Base-by-base conservation (phyloP, 35 echinoderm and acorn worm genomes). In the Apostichopus parvimensis region DNA sequence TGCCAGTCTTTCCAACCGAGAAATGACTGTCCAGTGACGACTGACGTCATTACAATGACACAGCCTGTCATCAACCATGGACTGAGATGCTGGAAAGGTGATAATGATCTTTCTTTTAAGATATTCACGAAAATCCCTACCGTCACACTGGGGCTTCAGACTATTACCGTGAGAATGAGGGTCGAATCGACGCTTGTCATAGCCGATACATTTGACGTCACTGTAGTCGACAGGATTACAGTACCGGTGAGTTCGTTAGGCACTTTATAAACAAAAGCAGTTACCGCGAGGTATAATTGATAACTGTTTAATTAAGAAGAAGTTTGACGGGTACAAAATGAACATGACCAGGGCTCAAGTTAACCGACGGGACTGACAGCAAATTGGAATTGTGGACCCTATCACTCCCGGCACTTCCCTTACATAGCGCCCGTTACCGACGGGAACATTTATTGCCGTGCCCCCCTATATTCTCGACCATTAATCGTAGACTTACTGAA, bases 1-100 rank as follows among this genome's bases (percentile, higher is more conserved):
- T 84, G 81, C 24, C 10, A 13, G 17, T 55, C 81, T 17, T 84
- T 84, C 81, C 9, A 58, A 22, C 81, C 54, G 81, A 84, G 56
- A 57, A 17, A 58, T 56, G 14, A 6, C 9, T 84, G 55, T 58
- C 81, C 28, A 6, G 54, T 22, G 9, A 2, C 14, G 55, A n/a
- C 4, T 58, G 57, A 84, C 56, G 34, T 59, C 57, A 52, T 11
- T 6, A 59, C 55, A 10, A n/a, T 84, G n/a, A 4, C 57, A 18
- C 55, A 59, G 6, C 54, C 55, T 21, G 23, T 59, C 5, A 58
- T 54, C 0, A 84, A 23, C 56, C 17, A n/a, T 14, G 81, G 52
- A 5, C 81, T 84, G 3, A 56, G 53, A 10, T 84, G 6, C 81
- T 58, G 81, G 53, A 15, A 56, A 3, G 24, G 57, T 5, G 81